Base-by-base conservation (phyloP, 2,888 invertebrate genomes). In the Allygus modestus region DNA sequence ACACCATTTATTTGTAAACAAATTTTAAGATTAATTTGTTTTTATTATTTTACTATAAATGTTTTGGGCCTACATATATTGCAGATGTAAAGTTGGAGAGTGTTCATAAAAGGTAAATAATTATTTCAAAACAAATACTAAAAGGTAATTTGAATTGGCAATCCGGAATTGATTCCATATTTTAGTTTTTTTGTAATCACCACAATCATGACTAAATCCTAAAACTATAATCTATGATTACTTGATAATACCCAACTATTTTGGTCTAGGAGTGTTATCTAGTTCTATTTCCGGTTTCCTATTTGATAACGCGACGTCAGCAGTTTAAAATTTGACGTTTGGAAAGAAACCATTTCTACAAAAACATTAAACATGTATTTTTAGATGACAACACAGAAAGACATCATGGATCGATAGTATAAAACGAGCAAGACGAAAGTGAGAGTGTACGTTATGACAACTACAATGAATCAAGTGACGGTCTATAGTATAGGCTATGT, bases 261-360 rank as follows among this genome's bases (percentile, higher is more conserved):
- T 73, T 77, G 15, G 77, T 77, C 77, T 77, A 77, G 46, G 77
- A 28, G 7, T 77, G 51, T 65, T 65, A 65, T 77, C 51, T 77
- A 77, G 43, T 7, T 43, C 41, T 43, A 46, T 77, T 77, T 77
- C 77, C 77, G 46, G 77, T 77, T 77, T 77, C 77, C 77, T 77
- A 77, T 77, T 77, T 77, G 77, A 77, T 77, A 77, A 77, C 77
- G 28, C 4, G 20, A 20, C 20, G 20, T 73, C 33, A 28, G 4
- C 31, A 41, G 23, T 41, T 73, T 41, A 17, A 69, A 73, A 73
- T 73, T 20, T 65, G 28, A 28, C 28, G 15, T 65, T 65, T 28
- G 1, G 23, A 23, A 23, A 23, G 65, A 28, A 65, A 65, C 28
- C 65, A 65, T 5, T 15, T 4, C 65, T 65, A 65, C 1, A 17